Evolutionary conservation across 2,888 invertebrate genomes (phyloP).

Genomic region (Kuschelorhynchus macadamiae): DNA sequence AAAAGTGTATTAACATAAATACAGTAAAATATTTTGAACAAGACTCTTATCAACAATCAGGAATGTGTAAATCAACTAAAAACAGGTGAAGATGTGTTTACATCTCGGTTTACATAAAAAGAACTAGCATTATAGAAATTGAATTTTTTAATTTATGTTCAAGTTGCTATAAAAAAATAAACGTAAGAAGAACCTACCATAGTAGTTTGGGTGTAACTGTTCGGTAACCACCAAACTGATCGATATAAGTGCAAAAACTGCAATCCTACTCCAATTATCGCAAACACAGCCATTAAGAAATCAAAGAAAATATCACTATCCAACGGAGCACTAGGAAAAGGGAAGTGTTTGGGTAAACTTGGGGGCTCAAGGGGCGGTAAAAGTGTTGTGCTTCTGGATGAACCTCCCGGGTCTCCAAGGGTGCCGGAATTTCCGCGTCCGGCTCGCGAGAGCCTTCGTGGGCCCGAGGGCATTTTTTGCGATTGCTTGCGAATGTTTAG

Average conservation of each 20-base stretch:
- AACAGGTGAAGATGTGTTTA: no score
- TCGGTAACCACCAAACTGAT: conserved; percentile 97
- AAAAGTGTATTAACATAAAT: no score
- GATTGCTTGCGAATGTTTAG: conserved; percentile 24
- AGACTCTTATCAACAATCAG: no score
- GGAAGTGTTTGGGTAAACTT: conserved; percentile 83
- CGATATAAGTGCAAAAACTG: conserved; percentile 96
- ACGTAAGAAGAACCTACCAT: conserved; percentile 75
- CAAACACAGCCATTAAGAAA: conserved; percentile 85
- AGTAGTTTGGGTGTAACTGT: conserved; percentile 89
- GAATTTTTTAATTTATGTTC: no score
- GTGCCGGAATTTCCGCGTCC: conserved; percentile 16
- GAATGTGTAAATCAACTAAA: no score
- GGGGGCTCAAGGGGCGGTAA: conserved; percentile 67
- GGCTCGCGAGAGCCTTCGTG: conserved; percentile 34
- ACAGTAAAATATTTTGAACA: no score
- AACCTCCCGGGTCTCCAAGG: conserved; percentile 15
- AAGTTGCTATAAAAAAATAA: no score
- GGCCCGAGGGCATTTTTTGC: conserved; percentile 40
- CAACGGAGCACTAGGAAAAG: conserved; percentile 83
- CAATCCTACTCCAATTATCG: conserved; percentile 82
- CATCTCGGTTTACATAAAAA: conserved; percentile 8
- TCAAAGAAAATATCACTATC: conserved; percentile 90
- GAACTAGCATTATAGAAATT: conserved; percentile 1
- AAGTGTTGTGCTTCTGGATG: conserved; percentile 4